Evolutionary conservation across 2,113 vertebrate genomes (phyloP).

Genomic region (Typhlomys cinereus): DNA sequence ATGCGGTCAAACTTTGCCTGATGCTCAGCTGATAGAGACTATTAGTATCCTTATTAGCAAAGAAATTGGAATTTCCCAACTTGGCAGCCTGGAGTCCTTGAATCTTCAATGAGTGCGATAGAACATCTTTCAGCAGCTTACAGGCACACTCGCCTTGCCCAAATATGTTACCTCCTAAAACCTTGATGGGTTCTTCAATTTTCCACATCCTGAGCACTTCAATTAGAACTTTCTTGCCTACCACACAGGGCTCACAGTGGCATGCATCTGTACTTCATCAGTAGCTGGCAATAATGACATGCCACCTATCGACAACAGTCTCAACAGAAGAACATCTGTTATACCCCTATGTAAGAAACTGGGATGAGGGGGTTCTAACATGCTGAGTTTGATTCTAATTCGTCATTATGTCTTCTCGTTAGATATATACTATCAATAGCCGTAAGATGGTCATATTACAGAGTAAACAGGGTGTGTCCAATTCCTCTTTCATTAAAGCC

Average conservation of each 20-base stretch:
- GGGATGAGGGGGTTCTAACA: conserved; percentile 62
- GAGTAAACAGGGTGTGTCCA: background rate
- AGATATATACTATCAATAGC: conserved; percentile 43
- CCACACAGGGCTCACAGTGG: conserved; percentile 39
- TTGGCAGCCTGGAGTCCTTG: background rate
- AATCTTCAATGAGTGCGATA: background rate
- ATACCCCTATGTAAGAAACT: conserved; percentile 64
- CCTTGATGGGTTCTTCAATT: conserved; percentile 60
- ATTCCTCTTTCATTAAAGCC: background rate
- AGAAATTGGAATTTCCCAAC: background rate
- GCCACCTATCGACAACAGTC: conserved; percentile 75
- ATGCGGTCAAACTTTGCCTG: background rate
- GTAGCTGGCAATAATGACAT: conserved; percentile 73
- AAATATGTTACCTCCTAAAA: conserved; percentile 25
- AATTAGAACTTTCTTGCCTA: conserved; percentile 62
- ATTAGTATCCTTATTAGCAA: background rate
- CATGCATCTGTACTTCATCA: conserved; percentile 71
- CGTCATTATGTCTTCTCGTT: conserved; percentile 67
- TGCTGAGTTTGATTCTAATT: conserved; percentile 72
- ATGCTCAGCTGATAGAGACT: background rate
- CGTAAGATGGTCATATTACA: conserved; percentile 34
- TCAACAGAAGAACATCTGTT: conserved; percentile 78
- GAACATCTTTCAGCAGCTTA: conserved; percentile 24
- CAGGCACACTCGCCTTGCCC: background rate
- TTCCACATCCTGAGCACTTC: conserved; percentile 57